A percentile compares a stretch with the other conserved stretches of the same genome.
phyloP scores from a whole-genome alignment of 2,797 vertebrate species.

The Pitangus sulphuratus region DNA sequence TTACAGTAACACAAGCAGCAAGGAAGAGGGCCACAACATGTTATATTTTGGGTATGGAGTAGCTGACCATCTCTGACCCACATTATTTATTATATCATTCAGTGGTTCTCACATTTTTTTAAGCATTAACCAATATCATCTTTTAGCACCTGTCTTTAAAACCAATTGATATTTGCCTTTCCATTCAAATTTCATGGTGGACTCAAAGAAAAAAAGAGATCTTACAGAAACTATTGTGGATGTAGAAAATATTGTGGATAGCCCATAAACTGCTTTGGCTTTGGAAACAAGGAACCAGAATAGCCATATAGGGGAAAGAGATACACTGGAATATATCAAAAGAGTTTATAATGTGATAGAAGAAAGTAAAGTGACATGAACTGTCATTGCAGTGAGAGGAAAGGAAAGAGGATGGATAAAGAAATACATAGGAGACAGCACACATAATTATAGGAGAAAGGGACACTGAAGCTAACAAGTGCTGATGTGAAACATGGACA shows the following conservation, averaged over 20 bases:
- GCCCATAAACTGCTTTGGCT: not conserved
- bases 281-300: not conserved
- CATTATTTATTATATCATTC: not conserved
- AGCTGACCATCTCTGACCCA: not conserved
- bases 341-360: not conserved
- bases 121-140: fast-evolving
- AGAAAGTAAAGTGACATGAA: not conserved
- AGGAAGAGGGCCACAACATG: not conserved
- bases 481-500: not conserved
- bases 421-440: not conserved
- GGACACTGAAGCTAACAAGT: not conserved
- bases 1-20: not conserved
- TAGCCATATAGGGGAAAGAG: not conserved
- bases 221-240: not conserved
- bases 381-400: not conserved
- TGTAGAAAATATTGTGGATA: not conserved
- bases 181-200: not conserved
- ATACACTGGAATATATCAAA: not conserved
- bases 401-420: not conserved
- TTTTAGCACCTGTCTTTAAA: not conserved
- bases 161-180: not conserved
- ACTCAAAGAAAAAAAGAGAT: not conserved
- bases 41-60: not conserved
- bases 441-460: not conserved
- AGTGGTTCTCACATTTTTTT: not conserved